A percentile compares a stretch with the other conserved stretches of the same genome.
Evolutionary conservation across 2,888 invertebrate genomes (phyloP).

Genomic region (Pandemis cinnamomeana): DNA sequence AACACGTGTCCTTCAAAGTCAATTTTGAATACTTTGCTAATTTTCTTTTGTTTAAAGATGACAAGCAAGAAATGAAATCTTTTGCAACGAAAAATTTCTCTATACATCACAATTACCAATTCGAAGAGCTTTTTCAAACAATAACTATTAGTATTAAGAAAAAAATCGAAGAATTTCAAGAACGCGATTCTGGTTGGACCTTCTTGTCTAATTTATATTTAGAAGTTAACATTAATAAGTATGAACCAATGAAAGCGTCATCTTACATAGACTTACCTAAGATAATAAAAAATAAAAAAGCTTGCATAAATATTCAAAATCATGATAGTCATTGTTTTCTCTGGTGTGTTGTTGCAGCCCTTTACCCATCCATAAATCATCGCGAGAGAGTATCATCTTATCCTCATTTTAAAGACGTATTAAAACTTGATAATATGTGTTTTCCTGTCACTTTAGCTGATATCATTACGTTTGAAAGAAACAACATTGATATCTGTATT

Average conservation of each 20-base stretch:
- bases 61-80: too few species aligned
- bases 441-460: too few species aligned
- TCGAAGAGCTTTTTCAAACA: too few species aligned
- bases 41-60: too few species aligned
- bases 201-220: neutral
- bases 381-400: neutral
- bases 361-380: conserved; percentile 2
- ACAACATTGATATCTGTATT: neutral
- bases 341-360: neutral
- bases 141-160: too few species aligned
- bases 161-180: too few species aligned
- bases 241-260: neutral
- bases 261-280: too few species aligned
- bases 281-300: conserved; percentile 8
- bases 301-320: neutral
- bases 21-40: too few species aligned
- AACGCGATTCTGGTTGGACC: too few species aligned
- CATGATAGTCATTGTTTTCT: neutral
- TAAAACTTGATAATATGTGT: neutral
- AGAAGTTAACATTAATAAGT: conserved; percentile 12
- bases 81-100: too few species aligned
- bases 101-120: too few species aligned
- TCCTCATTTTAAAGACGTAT: conserved; percentile 9
- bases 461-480: neutral
- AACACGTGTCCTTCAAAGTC: too few species aligned